Percentiles rank a stretch among this genome's conserved stretches.
These are phyloP conservation scores for Gallirallus australis DNA, from an alignment of 2,797 vertebrate genomes.

Conservation along the genomic window DNA sequence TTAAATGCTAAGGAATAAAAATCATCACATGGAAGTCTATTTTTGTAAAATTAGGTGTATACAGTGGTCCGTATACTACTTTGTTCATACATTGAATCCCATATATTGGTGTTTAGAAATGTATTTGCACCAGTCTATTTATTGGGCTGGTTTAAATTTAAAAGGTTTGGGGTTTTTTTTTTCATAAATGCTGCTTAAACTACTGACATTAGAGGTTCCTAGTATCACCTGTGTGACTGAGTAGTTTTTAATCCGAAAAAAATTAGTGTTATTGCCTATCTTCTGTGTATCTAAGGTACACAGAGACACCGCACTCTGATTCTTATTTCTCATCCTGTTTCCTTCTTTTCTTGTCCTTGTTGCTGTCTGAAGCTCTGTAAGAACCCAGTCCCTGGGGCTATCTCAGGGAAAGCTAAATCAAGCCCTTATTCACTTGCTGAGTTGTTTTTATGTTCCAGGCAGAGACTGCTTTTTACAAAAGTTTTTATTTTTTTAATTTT, in stretches of 20 bases:
- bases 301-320: neutral
- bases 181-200: neutral
- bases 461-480: neutral
- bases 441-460: neutral
- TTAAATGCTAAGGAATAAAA: neutral
- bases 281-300: neutral
- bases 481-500: too few relatives aligned
- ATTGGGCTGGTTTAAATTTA: neutral
- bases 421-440: neutral
- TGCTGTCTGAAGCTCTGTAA: neutral
- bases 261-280: neutral
- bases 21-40: neutral
- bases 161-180: neutral
- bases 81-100: neutral
- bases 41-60: constrained; percentile 25
- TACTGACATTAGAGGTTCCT: neutral
- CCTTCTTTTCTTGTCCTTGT: neutral
- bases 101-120: neutral
- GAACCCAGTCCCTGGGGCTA: neutral
- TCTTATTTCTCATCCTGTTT: neutral
- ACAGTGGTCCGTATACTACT: constrained; percentile 34
- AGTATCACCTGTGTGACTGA: neutral
- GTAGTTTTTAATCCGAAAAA: neutral
- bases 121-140: neutral
- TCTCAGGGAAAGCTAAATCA: neutral